A percentile compares a stretch with the other conserved stretches of the same genome.
phyloP scores from a whole-genome alignment of 2,113 vertebrate species.

The Lamprotornis superbus region DNA sequence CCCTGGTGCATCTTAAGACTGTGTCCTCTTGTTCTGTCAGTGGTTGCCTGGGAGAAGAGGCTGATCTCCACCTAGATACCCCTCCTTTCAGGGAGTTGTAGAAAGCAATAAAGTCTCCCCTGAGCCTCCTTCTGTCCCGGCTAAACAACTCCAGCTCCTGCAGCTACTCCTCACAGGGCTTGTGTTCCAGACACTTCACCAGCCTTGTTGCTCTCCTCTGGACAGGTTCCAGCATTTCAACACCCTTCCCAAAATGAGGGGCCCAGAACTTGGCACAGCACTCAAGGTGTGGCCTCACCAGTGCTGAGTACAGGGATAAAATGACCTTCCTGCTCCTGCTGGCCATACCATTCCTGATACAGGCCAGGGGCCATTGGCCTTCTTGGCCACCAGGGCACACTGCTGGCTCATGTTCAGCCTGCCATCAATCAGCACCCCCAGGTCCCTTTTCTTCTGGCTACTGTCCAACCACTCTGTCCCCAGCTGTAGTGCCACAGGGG shows the following conservation, averaged over 20 bases:
- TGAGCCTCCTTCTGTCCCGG: neutral
- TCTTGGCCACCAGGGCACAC: neutral
- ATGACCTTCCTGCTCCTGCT: neutral
- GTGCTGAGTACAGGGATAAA: fast-evolving
- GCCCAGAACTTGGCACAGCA: neutral
- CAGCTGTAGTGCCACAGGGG: fast-evolving
- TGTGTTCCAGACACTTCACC: neutral
- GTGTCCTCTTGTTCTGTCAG: neutral
- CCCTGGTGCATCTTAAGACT: neutral
- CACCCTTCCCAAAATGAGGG: fast-evolving
- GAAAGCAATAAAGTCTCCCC: neutral
- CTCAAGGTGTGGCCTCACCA: neutral
- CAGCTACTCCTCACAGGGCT: fast-evolving
- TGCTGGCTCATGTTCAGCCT: fast-evolving
- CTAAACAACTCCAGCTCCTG: neutral
- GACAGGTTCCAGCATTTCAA: fast-evolving
- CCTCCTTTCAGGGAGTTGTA: fast-evolving
- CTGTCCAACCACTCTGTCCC: neutral
- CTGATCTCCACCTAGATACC: fast-evolving
- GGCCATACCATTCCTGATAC: neutral
- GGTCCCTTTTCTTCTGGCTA: neutral
- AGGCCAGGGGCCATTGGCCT: neutral
- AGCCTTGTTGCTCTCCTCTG: neutral
- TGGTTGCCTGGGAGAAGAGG: neutral
- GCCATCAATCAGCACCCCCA: fast-evolving